Conservation (phyloP, 2,113 vertebrate species). For the Phyllostomus discolor region DNA sequence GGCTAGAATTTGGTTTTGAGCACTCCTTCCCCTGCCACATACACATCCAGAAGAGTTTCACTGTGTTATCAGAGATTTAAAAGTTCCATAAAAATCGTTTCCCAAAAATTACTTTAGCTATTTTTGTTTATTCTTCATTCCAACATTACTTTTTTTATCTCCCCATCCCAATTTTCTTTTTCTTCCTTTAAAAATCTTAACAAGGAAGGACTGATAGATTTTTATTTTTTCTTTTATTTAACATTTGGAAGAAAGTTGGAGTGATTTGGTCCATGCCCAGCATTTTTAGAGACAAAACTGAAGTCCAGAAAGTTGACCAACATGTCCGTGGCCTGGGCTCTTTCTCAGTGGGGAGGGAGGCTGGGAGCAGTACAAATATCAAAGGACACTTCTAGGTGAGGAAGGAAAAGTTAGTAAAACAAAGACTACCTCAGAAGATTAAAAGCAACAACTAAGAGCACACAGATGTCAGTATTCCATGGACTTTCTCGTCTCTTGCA, state of each 20-base stretch:
- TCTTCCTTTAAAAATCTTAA: background rate
- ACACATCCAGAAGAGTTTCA: background rate
- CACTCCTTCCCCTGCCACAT: background rate
- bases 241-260: background rate
- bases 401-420: constrained; percentile 13
- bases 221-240: constrained; percentile 33
- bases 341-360: background rate
- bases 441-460: constrained; percentile 22
- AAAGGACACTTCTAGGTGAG: background rate
- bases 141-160: background rate
- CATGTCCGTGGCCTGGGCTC: background rate
- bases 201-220: background rate
- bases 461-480: background rate
- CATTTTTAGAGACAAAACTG: constrained; percentile 1
- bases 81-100: background rate
- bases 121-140: background rate
- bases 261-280: background rate
- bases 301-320: background rate
- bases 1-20: constrained; percentile 19
- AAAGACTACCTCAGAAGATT: background rate
- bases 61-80: constrained; percentile 23
- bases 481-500: background rate
- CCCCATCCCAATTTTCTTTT: background rate
- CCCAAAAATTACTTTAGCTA: background rate
- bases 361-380: background rate